A percentile compares a stretch with the other conserved stretches of the same genome.
These are phyloP conservation scores for Gymnoscelis rufifasciata DNA, from an alignment of 2,888 invertebrate species.

Conservation along the genomic window DNA sequence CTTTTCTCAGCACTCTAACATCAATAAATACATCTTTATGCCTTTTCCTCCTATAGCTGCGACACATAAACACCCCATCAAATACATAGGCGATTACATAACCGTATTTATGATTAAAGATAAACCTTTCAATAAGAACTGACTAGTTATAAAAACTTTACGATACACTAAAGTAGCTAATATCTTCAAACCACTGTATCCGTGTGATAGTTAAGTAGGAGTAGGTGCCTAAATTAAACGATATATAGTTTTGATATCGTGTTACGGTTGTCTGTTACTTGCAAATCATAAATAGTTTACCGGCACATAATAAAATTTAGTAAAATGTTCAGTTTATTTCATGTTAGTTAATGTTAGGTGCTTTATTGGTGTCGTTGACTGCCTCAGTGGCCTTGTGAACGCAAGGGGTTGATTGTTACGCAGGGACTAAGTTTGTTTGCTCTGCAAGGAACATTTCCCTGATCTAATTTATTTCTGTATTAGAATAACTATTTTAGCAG, in stretches of 20 bases:
- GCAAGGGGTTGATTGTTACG: no score
- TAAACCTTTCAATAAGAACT: conserved; percentile 22
- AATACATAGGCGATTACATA: conserved; percentile 18
- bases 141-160: conserved; percentile 31
- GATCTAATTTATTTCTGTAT: no score
- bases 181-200: conserved; percentile 44
- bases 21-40: conserved; percentile 18
- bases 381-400: no score
- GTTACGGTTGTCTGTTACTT: conserved; percentile 1
- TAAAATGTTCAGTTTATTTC: no score
- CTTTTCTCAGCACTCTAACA: conserved; percentile 20
- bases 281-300: conserved; percentile 3
- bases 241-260: conserved; percentile 12
- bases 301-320: conserved; percentile 1
- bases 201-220: conserved; percentile 54
- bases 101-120: conserved; percentile 20
- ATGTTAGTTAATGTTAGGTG: no score
- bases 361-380: no score
- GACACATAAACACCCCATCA: conserved; percentile 18
- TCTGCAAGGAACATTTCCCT: no score
- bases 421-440: no score
- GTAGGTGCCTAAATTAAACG: conserved; percentile 46
- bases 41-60: conserved; percentile 11
- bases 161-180: conserved; percentile 31
- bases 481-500: no score